Conservation (phyloP, 2,113 vertebrate genomes). For the Microtus oregoni region DNA sequence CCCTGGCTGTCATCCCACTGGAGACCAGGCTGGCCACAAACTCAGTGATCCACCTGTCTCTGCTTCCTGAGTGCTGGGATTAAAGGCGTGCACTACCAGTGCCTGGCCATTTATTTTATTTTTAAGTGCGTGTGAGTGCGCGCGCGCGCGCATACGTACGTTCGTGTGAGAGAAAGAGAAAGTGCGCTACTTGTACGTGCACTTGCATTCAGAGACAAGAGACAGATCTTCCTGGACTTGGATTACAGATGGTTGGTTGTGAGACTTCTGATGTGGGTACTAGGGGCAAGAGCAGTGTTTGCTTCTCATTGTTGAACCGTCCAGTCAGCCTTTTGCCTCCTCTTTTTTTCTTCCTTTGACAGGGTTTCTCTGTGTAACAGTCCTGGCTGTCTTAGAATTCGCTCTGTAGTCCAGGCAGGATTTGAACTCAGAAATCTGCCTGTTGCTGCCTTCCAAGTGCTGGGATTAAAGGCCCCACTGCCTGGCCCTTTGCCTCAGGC, state of each 20-base stretch:
- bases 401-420: neutral
- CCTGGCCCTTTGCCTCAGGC: neutral
- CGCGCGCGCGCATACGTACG: rapidly evolving
- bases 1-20: no score
- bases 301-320: neutral
- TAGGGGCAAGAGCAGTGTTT: no score
- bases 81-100: no score
- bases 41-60: no score
- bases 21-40: no score
- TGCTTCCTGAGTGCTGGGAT: no score
- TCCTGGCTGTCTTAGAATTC: neutral
- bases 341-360: neutral
- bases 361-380: neutral
- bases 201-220: neutral
- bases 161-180: no score
- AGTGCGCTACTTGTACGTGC: neutral
- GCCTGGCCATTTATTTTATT: neutral
- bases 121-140: neutral
- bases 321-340: neutral
- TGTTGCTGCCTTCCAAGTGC: neutral
- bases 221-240: neutral
- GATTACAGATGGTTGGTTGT: no score
- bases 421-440: neutral
- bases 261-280: neutral
- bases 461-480: neutral